phyloP scores from a whole-genome alignment of 1,140 invertebrate genomes.

The Drosophila kurseongensis region DNA sequence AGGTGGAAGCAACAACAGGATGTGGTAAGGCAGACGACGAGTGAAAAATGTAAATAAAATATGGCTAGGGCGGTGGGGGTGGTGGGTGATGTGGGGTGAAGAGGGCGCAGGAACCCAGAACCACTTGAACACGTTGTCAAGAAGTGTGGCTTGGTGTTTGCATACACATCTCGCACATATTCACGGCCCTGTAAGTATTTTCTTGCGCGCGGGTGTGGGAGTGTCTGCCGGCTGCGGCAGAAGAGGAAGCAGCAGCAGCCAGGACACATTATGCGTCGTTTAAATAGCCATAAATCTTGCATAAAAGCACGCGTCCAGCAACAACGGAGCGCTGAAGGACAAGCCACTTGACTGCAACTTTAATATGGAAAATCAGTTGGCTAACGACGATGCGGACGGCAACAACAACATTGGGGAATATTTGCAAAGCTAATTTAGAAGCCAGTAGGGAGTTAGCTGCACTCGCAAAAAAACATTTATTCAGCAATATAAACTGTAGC shows the following conservation, averaged over 20 bases:
- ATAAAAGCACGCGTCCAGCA: constrained; percentile 68
- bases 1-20: constrained; percentile 56
- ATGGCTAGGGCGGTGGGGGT: constrained; percentile 50
- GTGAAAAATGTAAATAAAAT: constrained; percentile 82
- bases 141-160: constrained; percentile 60
- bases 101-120: constrained; percentile 41
- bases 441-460: constrained; percentile 44
- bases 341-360: constrained; percentile 67
- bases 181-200: constrained; percentile 8
- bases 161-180: constrained; percentile 22
- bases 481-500: neutral
- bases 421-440: constrained; percentile 80
- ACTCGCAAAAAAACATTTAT: constrained; percentile 1
- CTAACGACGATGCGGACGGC: constrained; percentile 52
- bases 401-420: constrained; percentile 45
- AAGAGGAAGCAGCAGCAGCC: constrained; percentile 28
- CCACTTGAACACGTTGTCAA: constrained; percentile 82
- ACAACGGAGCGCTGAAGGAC: constrained; percentile 23
- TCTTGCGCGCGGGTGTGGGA: constrained; percentile 30
- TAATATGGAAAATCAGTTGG: constrained; percentile 78
- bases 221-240: constrained; percentile 41
- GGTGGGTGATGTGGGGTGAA: constrained; percentile 11
- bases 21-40: constrained; percentile 73
- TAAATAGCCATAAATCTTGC: constrained; percentile 82
- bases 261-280: constrained; percentile 80